phyloP scores from a whole-genome alignment of 1,140 invertebrate species.

The Drosophila lacertosa region DNA sequence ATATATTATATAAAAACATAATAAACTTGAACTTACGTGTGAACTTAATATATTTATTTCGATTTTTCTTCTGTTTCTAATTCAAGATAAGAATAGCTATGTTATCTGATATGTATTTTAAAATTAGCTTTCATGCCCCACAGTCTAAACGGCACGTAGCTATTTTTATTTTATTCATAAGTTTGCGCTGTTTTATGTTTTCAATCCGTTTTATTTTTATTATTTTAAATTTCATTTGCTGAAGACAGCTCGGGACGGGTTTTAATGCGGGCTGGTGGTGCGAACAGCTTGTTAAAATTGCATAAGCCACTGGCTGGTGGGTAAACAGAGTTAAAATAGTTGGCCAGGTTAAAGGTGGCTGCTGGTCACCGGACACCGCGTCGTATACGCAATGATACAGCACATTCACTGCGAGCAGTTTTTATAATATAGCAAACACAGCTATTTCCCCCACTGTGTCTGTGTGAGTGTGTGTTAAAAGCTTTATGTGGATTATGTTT shows the following conservation, averaged over 20 bases:
- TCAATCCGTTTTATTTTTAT: not conserved
- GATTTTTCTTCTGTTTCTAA: too few species aligned
- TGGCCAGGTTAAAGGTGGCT: conserved; percentile 7
- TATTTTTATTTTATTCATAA: not conserved
- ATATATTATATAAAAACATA: too few species aligned
- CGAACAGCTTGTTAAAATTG: conserved; percentile 35
- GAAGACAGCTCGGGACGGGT: conserved; percentile 1
- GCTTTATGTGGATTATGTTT: conserved; percentile 62
- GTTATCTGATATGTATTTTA: too few species aligned
- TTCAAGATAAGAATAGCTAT: too few species aligned
- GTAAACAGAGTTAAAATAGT: not conserved
- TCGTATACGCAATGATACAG: conserved; percentile 43
- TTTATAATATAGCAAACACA: conserved; percentile 36
- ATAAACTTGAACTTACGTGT: too few species aligned
- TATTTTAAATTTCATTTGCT: conserved; percentile 8
- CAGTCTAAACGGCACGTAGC: not conserved
- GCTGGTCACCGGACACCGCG: conserved; percentile 10
- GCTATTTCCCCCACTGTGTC: conserved; percentile 8
- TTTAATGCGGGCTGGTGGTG: too few species aligned
- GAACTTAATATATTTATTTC: too few species aligned
- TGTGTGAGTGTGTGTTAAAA: conserved; percentile 37
- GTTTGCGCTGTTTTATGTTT: not conserved
- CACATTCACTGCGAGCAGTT: conserved; percentile 34
- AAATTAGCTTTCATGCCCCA: too few species aligned
- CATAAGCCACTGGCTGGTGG: conserved; percentile 23